phyloP scores from a whole-genome alignment of 2,113 vertebrate genomes.

The Morone chrysops region DNA sequence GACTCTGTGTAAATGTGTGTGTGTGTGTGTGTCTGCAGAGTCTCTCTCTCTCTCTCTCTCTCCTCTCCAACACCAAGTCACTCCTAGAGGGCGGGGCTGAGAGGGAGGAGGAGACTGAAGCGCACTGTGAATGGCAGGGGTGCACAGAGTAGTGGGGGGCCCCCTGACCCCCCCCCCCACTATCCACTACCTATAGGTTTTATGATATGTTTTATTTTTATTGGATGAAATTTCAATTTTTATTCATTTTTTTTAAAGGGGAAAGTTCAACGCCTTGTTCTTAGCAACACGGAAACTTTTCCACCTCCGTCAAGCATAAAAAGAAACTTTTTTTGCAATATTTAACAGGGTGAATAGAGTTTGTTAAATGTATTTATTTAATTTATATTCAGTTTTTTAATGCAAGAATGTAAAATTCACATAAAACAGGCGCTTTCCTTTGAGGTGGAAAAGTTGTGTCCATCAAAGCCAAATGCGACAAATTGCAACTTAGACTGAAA shows the following conservation, averaged over 20 bases:
- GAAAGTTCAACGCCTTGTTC: not conserved
- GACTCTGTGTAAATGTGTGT: constrained; percentile 10
- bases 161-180: not conserved
- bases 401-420: too few species aligned
- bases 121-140: constrained; percentile 33
- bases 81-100: constrained; percentile 77
- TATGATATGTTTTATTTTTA: not conserved
- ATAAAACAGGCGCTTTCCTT: too few species aligned
- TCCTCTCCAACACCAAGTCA: constrained; percentile 54
- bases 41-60: constrained; percentile 56
- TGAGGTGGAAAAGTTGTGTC: too few species aligned
- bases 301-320: not conserved
- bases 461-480: too few species aligned
- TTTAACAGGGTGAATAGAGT: too few species aligned
- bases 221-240: too few species aligned
- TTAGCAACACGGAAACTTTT: not conserved
- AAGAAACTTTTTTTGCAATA: too few species aligned
- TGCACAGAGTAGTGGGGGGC: constrained; percentile 1
- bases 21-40: constrained; percentile 55
- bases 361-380: too few species aligned
- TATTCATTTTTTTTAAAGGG: not conserved
- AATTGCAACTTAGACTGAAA: too few species aligned
- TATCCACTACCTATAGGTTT: not conserved
- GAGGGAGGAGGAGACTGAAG: constrained; percentile 72
- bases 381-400: too few species aligned